These are phyloP conservation scores for Hypsibius dujardini DNA, from an alignment of 1,140 invertebrate genomes.

Conservation along the genomic window DNA sequence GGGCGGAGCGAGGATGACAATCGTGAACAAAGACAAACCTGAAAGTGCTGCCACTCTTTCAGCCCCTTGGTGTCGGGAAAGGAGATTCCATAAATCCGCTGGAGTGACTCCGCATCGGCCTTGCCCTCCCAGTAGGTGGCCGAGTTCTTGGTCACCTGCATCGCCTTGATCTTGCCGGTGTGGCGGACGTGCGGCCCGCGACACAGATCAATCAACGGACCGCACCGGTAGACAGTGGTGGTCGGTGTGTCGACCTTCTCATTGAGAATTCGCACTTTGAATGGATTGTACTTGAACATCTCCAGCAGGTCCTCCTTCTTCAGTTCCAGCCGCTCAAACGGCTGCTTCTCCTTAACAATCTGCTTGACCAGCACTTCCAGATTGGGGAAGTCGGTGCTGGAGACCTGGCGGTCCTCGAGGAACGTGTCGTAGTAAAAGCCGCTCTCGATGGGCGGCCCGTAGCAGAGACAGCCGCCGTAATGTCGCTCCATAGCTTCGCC, in stretches of 20 bases:
- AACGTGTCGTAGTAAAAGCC: constrained; percentile 99
- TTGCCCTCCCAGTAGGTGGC: constrained; percentile 97
- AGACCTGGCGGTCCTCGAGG: constrained; percentile 57
- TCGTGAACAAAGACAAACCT: too few relatives aligned
- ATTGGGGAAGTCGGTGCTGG: constrained; percentile 61
- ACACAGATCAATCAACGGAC: constrained; percentile 90
- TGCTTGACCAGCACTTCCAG: constrained; percentile 68
- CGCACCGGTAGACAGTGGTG: constrained; percentile 65
- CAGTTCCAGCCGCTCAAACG: constrained; percentile 86
- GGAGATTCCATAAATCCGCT: constrained; percentile 91
- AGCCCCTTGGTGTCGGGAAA: constrained; percentile 90
- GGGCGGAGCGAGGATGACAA: too few relatives aligned
- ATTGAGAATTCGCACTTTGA: constrained; percentile 88
- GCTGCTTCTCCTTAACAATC: constrained; percentile 81
- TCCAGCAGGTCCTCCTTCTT: constrained; percentile 83
- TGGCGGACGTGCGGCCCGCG: constrained; percentile 88
- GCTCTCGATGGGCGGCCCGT: constrained; percentile 89
- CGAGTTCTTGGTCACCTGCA: constrained; percentile 48
- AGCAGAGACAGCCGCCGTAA: constrained; percentile 90
- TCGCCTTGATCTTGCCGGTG: constrained; percentile 42
- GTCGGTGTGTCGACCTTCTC: constrained; percentile 72
- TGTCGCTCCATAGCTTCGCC: constrained; percentile 78
- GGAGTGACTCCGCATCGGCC: constrained; percentile 72
- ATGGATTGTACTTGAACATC: constrained; percentile 84
- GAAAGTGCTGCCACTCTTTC: constrained; percentile 71